These are phyloP conservation scores for Lathronympha strigana DNA, from an alignment of 2,888 invertebrate species.

Conservation along the genomic window DNA sequence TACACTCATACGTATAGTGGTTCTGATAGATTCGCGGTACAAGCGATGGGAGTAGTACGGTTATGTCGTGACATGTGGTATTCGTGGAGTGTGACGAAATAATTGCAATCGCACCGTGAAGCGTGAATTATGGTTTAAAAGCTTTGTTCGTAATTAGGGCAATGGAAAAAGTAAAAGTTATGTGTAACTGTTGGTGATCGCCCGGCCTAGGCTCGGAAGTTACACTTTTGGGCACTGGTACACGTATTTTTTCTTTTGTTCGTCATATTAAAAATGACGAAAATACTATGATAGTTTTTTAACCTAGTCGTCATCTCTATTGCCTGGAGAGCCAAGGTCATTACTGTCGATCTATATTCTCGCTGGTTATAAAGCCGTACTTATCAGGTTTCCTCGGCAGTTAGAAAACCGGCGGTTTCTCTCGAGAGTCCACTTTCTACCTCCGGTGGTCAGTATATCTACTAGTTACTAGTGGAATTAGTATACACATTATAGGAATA, in stretches of 20 bases:
- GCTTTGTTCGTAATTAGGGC: constrained; percentile 19
- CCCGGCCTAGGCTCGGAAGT: too few relatives aligned
- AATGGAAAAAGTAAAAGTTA: constrained; percentile 27
- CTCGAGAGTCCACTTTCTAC: constrained; percentile 25
- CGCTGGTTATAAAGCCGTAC: not conserved
- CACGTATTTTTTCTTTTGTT: too few relatives aligned
- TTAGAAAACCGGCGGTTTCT: constrained; percentile 29
- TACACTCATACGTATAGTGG: too few relatives aligned
- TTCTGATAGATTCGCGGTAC: too few relatives aligned
- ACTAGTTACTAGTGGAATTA: not conserved
- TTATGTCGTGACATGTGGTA: constrained; percentile 13
- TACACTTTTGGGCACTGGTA: too few relatives aligned
- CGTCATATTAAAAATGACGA: too few relatives aligned
- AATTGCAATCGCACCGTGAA: constrained; percentile 17
- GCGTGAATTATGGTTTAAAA: constrained; percentile 20
- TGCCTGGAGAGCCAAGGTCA: constrained; percentile 18
- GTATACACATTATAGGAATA: not conserved
- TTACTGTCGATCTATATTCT: not conserved
- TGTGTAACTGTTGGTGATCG: not conserved
- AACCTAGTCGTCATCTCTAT: not conserved
- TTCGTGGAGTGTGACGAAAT: constrained; percentile 25
- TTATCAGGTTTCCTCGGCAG: constrained; percentile 10
- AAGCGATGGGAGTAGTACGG: constrained; percentile 2
- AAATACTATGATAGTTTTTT: too few relatives aligned
- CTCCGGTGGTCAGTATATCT: constrained; percentile 4